A percentile compares a stretch with the other conserved stretches of the same genome.
These are phyloP conservation scores for Andrena minutula DNA, from an alignment of 2,888 invertebrate species.

Conservation along the genomic window DNA sequence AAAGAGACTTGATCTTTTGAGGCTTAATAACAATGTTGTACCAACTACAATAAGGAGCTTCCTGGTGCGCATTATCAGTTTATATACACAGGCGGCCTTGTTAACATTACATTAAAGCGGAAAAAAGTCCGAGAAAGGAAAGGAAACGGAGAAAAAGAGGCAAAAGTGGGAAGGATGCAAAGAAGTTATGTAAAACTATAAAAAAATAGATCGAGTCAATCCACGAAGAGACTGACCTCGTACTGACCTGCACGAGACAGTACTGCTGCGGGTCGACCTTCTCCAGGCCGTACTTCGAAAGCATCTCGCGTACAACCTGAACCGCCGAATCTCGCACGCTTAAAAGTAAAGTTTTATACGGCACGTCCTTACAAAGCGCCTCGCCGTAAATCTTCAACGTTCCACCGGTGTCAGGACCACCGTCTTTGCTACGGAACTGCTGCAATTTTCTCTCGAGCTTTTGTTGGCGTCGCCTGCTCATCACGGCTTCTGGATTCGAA, in stretches of 20 bases:
- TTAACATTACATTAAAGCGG: too few relatives aligned
- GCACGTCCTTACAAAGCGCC: conserved; percentile 97
- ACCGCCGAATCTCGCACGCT: conserved; percentile 97
- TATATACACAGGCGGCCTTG: too few relatives aligned
- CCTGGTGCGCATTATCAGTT: too few relatives aligned
- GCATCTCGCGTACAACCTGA: conserved; percentile 97
- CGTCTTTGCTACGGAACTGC: conserved; percentile 97
- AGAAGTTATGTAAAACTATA: background rate
- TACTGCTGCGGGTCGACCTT: conserved; percentile 96
- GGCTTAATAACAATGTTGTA: too few relatives aligned
- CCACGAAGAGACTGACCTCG: too few relatives aligned
- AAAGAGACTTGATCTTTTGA: too few relatives aligned
- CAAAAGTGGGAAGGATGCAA: background rate
- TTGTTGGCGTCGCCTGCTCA: conserved; percentile 98
- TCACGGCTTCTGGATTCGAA: conserved; percentile 99
- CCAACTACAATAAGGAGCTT: too few relatives aligned
- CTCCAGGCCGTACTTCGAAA: conserved; percentile 97
- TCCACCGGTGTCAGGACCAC: conserved; percentile 97
- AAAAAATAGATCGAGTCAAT: background rate
- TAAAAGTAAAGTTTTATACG: conserved; percentile 98
- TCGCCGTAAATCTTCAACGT: conserved; percentile 98
- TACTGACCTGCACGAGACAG: conserved; percentile 96
- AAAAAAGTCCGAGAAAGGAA: too few relatives aligned
- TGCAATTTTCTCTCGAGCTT: conserved; percentile 98
- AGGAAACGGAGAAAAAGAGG: background rate